Base-by-base conservation (phyloP, 2,797 vertebrate genomes). In the Denticeps clupeoides region DNA sequence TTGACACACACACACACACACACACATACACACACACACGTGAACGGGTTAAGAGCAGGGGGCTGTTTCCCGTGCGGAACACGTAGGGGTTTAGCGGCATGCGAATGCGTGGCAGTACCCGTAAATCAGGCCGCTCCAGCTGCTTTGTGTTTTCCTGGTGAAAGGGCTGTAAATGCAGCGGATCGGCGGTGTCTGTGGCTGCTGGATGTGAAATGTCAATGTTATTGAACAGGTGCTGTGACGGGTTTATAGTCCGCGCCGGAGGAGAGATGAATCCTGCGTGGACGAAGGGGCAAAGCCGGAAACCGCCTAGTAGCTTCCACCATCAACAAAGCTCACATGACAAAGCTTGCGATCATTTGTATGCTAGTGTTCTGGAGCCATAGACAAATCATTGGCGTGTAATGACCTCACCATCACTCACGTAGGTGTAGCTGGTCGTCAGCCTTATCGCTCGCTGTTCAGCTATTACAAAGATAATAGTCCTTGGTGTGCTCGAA, bases 201-300 rank as follows among this genome's bases (percentile, higher is more conserved):
- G 61, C 65, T 72, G 74, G 79, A 81, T 79, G 75, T 73, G 75
- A 82, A 80, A 83, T 82, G 80, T 83, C 81, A 79, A 69, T 79
- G 79, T 82, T 83, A 83, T 83, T 82, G 78, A 82, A 81, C 76
- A 77, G 80, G 80, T 76, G 75, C 81, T 78, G 67, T 81, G 73
- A 80, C 81, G 78, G 79, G 82, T 83, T 82, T 77, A 82, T 82
- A 76, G 75, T 70, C 70, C 75, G 64, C 67, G 73, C 68, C 75
- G 77, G 72, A 73, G 65, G 71, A 71, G 70, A 56, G 71, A 69
- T 56, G 60, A 67, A 68, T 74, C 76, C 70, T 73, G 69, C 23
- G 35, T 38, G 35, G 16, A 12, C 1, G 2, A 7, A 38, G 32
- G 15, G 31, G 33, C 31, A 33, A 11, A 33, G 11, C 31, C 8